Percentiles rank a stretch among this genome's conserved stretches.
Evolutionary conservation across 2,113 vertebrate species (phyloP).

Genomic region (Cygnus buccinator): DNA sequence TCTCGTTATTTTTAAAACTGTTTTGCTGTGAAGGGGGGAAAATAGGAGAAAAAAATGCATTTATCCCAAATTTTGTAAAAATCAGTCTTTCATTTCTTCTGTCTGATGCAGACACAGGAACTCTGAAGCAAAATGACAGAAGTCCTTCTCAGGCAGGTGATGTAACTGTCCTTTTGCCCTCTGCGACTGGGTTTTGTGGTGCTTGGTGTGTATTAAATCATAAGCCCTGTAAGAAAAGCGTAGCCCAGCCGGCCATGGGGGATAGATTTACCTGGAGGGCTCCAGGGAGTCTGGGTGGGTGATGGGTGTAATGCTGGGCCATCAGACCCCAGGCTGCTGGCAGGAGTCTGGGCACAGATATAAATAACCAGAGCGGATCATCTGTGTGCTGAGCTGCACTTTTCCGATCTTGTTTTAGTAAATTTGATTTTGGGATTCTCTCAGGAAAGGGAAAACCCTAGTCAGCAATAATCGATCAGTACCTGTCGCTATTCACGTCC

Average conservation of each 20-base stretch:
- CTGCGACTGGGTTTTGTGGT: background rate
- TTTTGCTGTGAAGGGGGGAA: background rate
- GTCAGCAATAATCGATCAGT: conserved; percentile 28
- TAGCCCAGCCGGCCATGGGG: background rate
- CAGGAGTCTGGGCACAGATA: background rate
- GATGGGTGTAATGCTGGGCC: background rate
- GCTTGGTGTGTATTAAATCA: background rate
- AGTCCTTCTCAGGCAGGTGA: background rate
- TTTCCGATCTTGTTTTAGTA: background rate
- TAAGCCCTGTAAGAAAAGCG: background rate
- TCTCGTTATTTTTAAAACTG: background rate
- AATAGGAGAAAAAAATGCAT: background rate
- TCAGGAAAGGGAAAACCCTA: conserved; percentile 8
- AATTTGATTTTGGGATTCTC: conserved; percentile 53
- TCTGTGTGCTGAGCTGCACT: conserved; percentile 33
- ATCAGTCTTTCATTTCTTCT: background rate
- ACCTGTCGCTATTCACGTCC: background rate
- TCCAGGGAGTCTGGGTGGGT: background rate
- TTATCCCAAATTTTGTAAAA: background rate
- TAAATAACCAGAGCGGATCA: background rate
- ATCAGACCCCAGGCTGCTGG: background rate
- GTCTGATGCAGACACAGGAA: background rate
- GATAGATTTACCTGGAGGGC: conserved; percentile 9
- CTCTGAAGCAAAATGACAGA: background rate
- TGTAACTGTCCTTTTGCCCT: conserved; percentile 10